A percentile compares a stretch with the other conserved stretches of the same genome.
Conservation (phyloP, 1,140 invertebrate genomes). For the Zophobas atratus region DNA sequence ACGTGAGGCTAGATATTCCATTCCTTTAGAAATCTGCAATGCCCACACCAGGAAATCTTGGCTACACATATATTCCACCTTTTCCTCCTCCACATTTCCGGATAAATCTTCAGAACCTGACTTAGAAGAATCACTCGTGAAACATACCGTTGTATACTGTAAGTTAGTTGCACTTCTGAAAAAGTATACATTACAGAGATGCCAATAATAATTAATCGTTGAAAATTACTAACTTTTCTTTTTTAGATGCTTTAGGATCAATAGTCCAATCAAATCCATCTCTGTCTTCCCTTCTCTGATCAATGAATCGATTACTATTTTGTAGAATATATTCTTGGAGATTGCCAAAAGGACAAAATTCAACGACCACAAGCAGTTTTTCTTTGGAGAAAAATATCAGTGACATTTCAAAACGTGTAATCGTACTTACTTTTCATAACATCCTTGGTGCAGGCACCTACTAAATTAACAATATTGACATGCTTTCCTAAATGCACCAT, state of each 20-base stretch:
- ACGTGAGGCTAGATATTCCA: conserved; percentile 93
- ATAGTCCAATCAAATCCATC: conserved; percentile 79
- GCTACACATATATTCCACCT: conserved; percentile 79
- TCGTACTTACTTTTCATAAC: conserved; percentile 85
- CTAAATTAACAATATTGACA: conserved; percentile 94
- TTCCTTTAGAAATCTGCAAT: conserved; percentile 94
- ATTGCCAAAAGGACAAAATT: conserved; percentile 93
- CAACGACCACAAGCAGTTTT: conserved; percentile 91
- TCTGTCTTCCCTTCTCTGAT: conserved; percentile 81
- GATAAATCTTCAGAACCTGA: conserved; percentile 65
- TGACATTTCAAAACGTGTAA: background rate
- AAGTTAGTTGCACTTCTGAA: background rate
- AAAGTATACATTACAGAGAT: no score
- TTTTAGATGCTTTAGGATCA: background rate
- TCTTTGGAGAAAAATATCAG: conserved; percentile 71
- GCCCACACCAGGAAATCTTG: conserved; percentile 92
- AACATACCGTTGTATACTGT: background rate
- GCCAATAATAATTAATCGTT: no score
- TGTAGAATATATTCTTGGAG: conserved; percentile 88
- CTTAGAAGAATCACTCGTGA: no score
- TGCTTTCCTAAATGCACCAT: conserved; percentile 95
- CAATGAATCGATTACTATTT: conserved; percentile 84
- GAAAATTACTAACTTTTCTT: no score
- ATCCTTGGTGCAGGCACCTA: conserved; percentile 94
- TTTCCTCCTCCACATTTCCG: conserved; percentile 78